Evolutionary conservation across 2,888 invertebrate species (phyloP).

Genomic region (Aphrophora alni): DNA sequence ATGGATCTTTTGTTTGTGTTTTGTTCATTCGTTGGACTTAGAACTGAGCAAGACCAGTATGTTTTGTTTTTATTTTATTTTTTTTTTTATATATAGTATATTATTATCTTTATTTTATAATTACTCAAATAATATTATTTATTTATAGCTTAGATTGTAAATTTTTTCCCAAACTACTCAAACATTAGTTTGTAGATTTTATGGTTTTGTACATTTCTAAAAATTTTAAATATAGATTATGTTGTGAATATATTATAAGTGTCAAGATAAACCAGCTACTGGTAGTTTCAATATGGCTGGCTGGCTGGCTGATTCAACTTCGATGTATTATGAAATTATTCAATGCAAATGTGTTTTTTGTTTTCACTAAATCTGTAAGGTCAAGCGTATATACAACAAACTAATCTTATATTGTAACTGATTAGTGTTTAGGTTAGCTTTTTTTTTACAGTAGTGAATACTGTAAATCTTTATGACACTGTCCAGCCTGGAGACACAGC

Average conservation of each 20-base stretch:
- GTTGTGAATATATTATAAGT: slow-evolving; percentile 29
- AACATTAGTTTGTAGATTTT: slow-evolving; percentile 23
- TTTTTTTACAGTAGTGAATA: too few relatives aligned
- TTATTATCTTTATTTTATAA: not conserved
- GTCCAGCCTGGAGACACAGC: too few relatives aligned
- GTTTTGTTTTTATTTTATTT: not conserved
- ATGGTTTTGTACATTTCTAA: slow-evolving; percentile 39
- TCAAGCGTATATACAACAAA: not conserved
- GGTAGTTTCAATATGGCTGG: not conserved
- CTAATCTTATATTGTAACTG: too few relatives aligned
- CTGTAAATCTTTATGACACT: too few relatives aligned
- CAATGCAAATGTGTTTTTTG: not conserved
- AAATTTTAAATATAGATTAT: slow-evolving; percentile 31
- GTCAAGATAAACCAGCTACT: not conserved
- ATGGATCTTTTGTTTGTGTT: not conserved
- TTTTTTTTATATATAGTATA: slow-evolving; percentile 1
- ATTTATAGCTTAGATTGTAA: slow-evolving; percentile 35
- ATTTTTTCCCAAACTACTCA: slow-evolving; percentile 25
- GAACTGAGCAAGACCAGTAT: not conserved
- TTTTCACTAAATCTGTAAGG: not conserved
- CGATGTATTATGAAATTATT: not conserved
- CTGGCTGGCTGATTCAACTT: too few relatives aligned
- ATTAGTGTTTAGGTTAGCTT: too few relatives aligned
- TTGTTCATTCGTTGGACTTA: not conserved
- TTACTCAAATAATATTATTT: slow-evolving; percentile 27